Conservation (phyloP, 2,113 vertebrate genomes). For the Thinocorus orbignyianus region DNA sequence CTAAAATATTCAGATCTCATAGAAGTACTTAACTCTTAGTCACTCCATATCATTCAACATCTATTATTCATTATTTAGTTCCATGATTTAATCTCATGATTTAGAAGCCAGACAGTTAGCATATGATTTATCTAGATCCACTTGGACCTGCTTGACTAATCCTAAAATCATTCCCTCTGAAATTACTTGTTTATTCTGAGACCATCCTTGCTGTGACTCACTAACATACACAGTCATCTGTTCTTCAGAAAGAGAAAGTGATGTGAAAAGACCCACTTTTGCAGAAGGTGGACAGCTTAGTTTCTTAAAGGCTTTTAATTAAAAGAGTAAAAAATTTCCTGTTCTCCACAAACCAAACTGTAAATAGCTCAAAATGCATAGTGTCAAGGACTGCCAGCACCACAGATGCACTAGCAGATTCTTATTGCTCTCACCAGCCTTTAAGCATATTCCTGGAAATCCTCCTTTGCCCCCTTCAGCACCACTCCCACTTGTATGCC, state of each 20-base stretch:
- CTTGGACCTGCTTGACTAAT: neutral
- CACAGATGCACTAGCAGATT: neutral
- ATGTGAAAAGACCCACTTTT: neutral
- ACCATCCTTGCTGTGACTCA: neutral
- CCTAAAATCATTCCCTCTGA: neutral
- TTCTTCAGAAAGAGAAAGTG: neutral
- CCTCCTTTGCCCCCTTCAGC: neutral
- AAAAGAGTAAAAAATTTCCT: neutral
- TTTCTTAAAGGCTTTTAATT: neutral
- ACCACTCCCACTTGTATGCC: neutral
- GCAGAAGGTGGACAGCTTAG: neutral
- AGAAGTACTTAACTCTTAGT: neutral
- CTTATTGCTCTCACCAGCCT: neutral
- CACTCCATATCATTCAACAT: neutral
- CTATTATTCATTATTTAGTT: constrained; percentile 4
- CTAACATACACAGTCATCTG: neutral
- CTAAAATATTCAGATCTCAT: constrained; percentile 27
- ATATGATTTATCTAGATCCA: neutral
- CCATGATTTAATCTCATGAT: constrained; percentile 2
- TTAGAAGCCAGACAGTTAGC: neutral
- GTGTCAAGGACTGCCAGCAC: rapidly evolving
- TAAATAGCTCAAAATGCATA: neutral
- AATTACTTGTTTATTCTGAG: neutral
- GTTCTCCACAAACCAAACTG: neutral
- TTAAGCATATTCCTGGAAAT: neutral